Evolutionary conservation across 1,140 invertebrate genomes (phyloP), one percentile per base, ranked within the genome.

Genomic region (Dolichoris vasculosae): DNA sequence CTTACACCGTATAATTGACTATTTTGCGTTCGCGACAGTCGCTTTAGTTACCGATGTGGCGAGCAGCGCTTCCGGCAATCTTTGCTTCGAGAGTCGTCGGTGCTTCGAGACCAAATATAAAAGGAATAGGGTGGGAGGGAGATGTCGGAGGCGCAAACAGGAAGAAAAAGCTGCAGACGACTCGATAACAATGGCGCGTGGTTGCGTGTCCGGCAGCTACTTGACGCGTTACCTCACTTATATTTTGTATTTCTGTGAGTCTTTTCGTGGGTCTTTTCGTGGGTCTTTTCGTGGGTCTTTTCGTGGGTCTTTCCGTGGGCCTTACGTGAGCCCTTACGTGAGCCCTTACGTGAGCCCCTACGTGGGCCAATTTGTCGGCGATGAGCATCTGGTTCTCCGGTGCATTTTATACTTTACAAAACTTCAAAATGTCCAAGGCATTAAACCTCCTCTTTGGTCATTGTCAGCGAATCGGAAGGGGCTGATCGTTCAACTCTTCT

Each of bases 401-500:
- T 64, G 73, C 8, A 63, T 43, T 9, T n/a, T 76, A 38, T 4
- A 30, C n/a, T 59, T 80, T 80, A 51, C 40, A 84, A 84, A 32
- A 40, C 23, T 46, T 67, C 30, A 81, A 81, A 85, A 63, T 38
- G 64, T 79, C 48, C 23, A 64, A 86, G 84, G 73, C 71, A 79
- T 71, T 80, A 80, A 85, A 80, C 67, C 82, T 83, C 73, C 40
- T 77, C 59, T 51, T n/a, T n/a, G 8, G 63, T 0, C 13, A 51
- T 84, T 84, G 43, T 71, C 0, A 4, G 11, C 48, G 32, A 38
- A 77, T 86, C 84, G 84, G 84, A 86, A 86, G 84, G 82, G 79
- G 84, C 78, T 82, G 77, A 75, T 85, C 84, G 48, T 81, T 85
- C 77, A 81, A 85, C 84, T 85, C 84, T 85, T 85, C 76, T 84